A percentile compares a stretch with the other conserved stretches of the same genome.
phyloP scores from a whole-genome alignment of 2,888 invertebrate species.

The Phlogophora meticulosa region DNA sequence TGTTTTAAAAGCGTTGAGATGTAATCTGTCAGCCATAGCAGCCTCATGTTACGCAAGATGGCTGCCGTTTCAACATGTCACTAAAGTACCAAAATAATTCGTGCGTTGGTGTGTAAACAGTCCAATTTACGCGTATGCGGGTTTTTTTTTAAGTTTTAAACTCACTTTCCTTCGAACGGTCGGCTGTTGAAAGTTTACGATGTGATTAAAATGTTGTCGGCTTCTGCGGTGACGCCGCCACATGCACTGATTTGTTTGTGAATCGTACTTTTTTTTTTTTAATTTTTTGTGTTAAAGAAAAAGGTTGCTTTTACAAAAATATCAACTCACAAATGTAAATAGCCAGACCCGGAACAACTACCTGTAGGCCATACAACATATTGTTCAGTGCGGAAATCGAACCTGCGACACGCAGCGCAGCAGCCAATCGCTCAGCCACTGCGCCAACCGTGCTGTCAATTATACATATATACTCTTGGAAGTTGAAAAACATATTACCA shows the following conservation, averaged over 20 bases:
- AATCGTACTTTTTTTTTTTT: not conserved
- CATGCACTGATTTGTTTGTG: conserved; percentile 5
- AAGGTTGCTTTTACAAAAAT: no score
- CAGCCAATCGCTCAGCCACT: no score
- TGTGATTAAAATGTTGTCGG: conserved; percentile 76
- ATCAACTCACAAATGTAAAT: no score
- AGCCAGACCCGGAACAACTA: no score
- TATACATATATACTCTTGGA: no score
- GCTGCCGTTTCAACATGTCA: conserved; percentile 82
- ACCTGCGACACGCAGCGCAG: no score
- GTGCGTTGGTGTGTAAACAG: conserved; percentile 80
- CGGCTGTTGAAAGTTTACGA: conserved; percentile 78
- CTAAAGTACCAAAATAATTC: conserved; percentile 86
- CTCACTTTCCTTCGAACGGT: conserved; percentile 78
- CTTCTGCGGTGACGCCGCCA: conserved; percentile 71
- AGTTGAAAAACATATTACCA: no score
- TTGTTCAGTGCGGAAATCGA: no score
- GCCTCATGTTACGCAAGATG: conserved; percentile 79
- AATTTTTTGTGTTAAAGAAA: no score
- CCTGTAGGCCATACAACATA: no score
- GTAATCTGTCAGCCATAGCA: conserved; percentile 74
- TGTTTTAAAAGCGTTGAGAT: conserved; percentile 70
- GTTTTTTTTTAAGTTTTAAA: conserved; percentile 70
- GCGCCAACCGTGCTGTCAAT: no score
- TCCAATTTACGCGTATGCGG: conserved; percentile 79